Conservation (phyloP, 37 sponge, comb jelly and placozoan species). For the Spongia lamella region DNA sequence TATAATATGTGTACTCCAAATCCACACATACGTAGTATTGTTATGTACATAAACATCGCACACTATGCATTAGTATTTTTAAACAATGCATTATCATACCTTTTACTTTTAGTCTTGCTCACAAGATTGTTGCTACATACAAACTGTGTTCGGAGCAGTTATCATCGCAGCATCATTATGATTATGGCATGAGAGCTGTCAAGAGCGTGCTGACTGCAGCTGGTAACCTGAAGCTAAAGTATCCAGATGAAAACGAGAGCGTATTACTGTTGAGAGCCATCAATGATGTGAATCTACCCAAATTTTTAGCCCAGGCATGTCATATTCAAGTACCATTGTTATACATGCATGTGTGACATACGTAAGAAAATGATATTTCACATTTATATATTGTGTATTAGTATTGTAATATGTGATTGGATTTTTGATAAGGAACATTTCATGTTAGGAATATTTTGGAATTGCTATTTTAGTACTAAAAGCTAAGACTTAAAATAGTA, state of each 20-base stretch:
- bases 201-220: constrained; percentile 96
- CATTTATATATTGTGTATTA: neutral
- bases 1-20: neutral
- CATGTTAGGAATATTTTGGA: too few species aligned
- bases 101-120: constrained; percentile 66
- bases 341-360: constrained; percentile 1
- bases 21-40: too few species aligned
- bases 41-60: too few species aligned
- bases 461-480: too few species aligned
- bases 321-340: neutral
- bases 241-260: constrained; percentile 88
- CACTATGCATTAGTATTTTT: too few species aligned
- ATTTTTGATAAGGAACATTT: too few species aligned
- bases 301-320: constrained; percentile 85
- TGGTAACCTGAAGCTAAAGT: constrained; percentile 95
- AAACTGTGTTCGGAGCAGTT: constrained; percentile 96
- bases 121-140: constrained; percentile 96
- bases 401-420: too few species aligned
- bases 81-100: too few species aligned
- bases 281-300: constrained; percentile 95
- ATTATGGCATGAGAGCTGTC: constrained; percentile 98
- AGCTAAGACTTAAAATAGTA: too few species aligned
- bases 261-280: constrained; percentile 90
- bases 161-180: constrained; percentile 98
- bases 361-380: neutral